Base-by-base conservation (phyloP, 2,797 vertebrate species). In the Sebastes itinus region DNA sequence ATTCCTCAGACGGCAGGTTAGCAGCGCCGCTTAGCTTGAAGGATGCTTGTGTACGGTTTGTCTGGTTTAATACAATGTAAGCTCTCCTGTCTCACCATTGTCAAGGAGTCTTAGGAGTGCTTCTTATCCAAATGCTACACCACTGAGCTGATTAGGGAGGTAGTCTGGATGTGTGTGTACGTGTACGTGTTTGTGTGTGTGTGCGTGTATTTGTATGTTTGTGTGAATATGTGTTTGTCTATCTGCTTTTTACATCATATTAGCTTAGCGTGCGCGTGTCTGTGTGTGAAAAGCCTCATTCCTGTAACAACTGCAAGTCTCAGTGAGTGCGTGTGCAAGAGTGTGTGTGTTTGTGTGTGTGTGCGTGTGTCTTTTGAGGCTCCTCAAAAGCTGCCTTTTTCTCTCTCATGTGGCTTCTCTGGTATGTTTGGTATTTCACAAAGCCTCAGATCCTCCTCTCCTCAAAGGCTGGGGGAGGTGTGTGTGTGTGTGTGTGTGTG, bases 371-470 rank as follows among this genome's bases (percentile, higher is more conserved):
- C 86, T 92, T 92, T 88, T 92, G 87, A 91, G 90, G 88, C 87
- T 91, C 86, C 90, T 93, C 91, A 89, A 90, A 92, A 91, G 91
- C 91, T 90, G 85, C 92, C 84, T 90, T 91, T 87, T 88, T 87
- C 84, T 81, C 88, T 91, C 90, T 94, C 93, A 93, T 94, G 94
- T 94, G 94, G 93, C 91, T 93, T 87, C 90, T 92, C 90, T 94
- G 93, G 94, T 94, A 95, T 95, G 93, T 92, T 90, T 93, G 94
- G 93, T 94, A 95, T 95, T 94, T 95, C 92, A 93, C 92, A 94
- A 93, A 92, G 92, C 90, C 88, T 95, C 86, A 93, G 93, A 94
- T 95, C 92, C 88, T 92, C 89, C 91, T 90, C 91, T 91, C 82
- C 90, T 91, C 91, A 84, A 84, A 81, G 81, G 73, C 83, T 84